These are phyloP conservation scores for Euphydryas editha DNA, from an alignment of 2,888 invertebrate species.

Conservation along the genomic window DNA sequence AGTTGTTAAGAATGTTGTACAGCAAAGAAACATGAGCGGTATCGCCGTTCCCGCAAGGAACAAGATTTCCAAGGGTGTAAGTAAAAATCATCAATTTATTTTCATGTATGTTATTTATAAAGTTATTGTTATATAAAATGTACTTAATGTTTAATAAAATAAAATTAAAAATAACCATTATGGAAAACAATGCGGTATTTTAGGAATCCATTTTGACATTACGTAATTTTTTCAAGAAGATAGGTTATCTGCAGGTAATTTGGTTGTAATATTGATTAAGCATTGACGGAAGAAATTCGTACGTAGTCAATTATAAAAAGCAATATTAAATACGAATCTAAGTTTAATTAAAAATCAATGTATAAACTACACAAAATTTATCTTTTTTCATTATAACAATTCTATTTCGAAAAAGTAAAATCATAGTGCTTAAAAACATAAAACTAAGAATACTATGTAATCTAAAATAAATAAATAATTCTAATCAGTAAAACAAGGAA, in stretches of 20 bases:
- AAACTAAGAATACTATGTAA: no score
- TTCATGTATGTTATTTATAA: not conserved
- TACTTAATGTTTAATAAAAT: not conserved
- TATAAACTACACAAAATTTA: no score
- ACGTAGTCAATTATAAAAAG: not conserved
- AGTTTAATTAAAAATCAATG: not conserved
- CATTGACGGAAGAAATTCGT: not conserved
- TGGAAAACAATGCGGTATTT: not conserved
- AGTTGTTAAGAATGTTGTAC: conserved; percentile 63
- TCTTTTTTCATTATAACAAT: no score
- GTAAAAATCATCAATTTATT: conserved; percentile 39
- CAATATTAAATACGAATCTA: not conserved
- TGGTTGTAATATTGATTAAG: not conserved
- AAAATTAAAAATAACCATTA: not conserved
- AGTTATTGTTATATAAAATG: not conserved
- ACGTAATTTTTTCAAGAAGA: conserved; percentile 36
- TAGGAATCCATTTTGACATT: conserved; percentile 14
- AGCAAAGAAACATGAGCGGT: conserved; percentile 69
- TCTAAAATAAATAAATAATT: no score
- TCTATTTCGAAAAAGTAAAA: no score
- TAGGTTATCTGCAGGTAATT: conserved; percentile 39
- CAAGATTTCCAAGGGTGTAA: conserved; percentile 66
- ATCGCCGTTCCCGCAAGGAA: conserved; percentile 61
- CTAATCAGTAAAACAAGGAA: no score
- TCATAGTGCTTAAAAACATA: no score